Evolutionary conservation across 2,113 vertebrate species (phyloP).

Genomic region (Cheirogaleus medius): DNA sequence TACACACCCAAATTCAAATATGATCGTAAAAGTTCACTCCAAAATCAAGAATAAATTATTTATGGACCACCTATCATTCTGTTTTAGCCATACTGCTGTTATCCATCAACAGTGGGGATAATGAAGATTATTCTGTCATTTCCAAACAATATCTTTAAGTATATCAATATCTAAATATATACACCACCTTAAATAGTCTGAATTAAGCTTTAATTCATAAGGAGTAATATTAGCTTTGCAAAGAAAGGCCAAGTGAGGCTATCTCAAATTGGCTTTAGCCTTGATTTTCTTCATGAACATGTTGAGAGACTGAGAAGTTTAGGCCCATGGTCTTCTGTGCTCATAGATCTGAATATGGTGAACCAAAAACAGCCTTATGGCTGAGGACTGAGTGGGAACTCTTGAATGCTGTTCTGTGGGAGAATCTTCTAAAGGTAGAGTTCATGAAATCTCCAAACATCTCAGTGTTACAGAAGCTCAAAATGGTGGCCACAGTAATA

Average conservation of each 20-base stretch:
- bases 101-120: not conserved
- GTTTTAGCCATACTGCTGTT: not conserved
- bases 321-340: not conserved
- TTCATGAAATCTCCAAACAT: not conserved
- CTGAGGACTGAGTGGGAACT: not conserved
- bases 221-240: not conserved
- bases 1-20: not conserved
- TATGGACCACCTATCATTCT: not conserved
- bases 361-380: not conserved
- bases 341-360: not conserved
- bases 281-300: not conserved
- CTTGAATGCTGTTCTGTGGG: not conserved
- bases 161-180: not conserved
- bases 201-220: slow-evolving; percentile 34
- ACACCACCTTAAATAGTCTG: not conserved
- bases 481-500: not conserved
- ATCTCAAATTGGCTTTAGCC: not conserved
- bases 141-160: not conserved
- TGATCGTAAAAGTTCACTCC: not conserved
- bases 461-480: not conserved
- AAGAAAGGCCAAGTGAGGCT: not conserved
- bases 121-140: not conserved
- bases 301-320: not conserved
- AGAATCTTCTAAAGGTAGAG: slow-evolving; percentile 5
- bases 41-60: slow-evolving; percentile 34